phyloP scores from a whole-genome alignment of 2,888 invertebrate genomes.

The Ganaspis brasiliensis region DNA sequence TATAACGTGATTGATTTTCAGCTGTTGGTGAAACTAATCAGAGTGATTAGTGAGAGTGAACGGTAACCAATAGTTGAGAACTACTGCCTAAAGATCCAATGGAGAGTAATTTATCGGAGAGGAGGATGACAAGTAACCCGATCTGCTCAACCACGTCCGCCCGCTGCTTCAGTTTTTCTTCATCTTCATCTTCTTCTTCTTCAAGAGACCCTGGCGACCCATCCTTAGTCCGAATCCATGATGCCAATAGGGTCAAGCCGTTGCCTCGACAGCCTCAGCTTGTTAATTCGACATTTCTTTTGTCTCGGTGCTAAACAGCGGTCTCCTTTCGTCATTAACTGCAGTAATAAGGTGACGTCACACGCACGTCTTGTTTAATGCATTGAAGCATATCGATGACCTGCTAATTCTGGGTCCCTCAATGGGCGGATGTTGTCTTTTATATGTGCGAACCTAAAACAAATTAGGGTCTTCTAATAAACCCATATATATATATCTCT shows the following conservation, averaged over 20 bases:
- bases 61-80: slow-evolving; percentile 66
- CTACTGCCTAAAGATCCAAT: slow-evolving; percentile 71
- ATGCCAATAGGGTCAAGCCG: slow-evolving; percentile 74
- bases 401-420: slow-evolving; percentile 12
- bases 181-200: slow-evolving; percentile 61
- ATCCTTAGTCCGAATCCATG: slow-evolving; percentile 65
- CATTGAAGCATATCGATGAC: slow-evolving; percentile 26
- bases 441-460: neutral
- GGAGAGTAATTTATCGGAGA: slow-evolving; percentile 73
- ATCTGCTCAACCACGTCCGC: slow-evolving; percentile 67
- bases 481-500: neutral
- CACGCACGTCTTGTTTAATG: slow-evolving; percentile 44
- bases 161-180: slow-evolving; percentile 64
- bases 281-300: slow-evolving; percentile 71
- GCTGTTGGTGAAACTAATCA: slow-evolving; percentile 2
- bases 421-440: slow-evolving; percentile 11
- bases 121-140: slow-evolving; percentile 77
- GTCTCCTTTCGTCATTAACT: slow-evolving; percentile 62
- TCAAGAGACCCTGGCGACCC: slow-evolving; percentile 51
- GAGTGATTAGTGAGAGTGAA: neutral
- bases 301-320: slow-evolving; percentile 66
- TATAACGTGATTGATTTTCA: neutral
- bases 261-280: slow-evolving; percentile 62
- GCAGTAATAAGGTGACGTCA: slow-evolving; percentile 62
- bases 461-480: neutral